Percentiles rank a stretch among this genome's conserved stretches.
Conservation (phyloP, 1,140 invertebrate species). For the Wiebesia pumilae region DNA sequence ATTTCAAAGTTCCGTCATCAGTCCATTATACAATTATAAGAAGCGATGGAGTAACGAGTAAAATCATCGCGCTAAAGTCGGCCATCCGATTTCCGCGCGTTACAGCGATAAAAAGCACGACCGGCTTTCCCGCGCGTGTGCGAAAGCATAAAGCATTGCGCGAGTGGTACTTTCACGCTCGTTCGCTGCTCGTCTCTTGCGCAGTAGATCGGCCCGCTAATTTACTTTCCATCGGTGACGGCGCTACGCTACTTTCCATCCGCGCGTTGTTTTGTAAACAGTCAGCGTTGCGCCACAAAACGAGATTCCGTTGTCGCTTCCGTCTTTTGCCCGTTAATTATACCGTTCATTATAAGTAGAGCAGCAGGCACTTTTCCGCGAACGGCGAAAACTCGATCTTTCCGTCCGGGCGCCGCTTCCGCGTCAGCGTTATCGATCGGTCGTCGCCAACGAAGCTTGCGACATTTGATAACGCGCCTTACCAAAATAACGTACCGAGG, state of each 20-base stretch:
- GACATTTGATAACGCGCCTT: too few relatives aligned
- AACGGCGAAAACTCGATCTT: too few relatives aligned
- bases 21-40: constrained; percentile 43
- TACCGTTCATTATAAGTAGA: too few relatives aligned
- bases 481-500: too few relatives aligned
- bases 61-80: constrained; percentile 41
- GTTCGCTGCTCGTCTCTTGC: constrained; percentile 8
- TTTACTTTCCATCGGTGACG: constrained; percentile 41
- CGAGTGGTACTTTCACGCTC: constrained; percentile 30
- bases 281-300: background rate
- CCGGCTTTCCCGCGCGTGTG: background rate
- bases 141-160: constrained; percentile 16
- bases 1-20: constrained; percentile 39
- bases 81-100: constrained; percentile 46
- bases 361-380: too few relatives aligned
- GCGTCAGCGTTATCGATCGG: too few relatives aligned
- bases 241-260: background rate
- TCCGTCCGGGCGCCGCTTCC: too few relatives aligned
- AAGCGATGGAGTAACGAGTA: constrained; percentile 19
- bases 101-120: constrained; percentile 1
- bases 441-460: too few relatives aligned
- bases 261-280: constrained; percentile 32
- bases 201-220: background rate
- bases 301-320: background rate
- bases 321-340: background rate